Evolutionary conservation across 1,140 invertebrate genomes (phyloP).

Genomic region (Platyscapa corneri): DNA sequence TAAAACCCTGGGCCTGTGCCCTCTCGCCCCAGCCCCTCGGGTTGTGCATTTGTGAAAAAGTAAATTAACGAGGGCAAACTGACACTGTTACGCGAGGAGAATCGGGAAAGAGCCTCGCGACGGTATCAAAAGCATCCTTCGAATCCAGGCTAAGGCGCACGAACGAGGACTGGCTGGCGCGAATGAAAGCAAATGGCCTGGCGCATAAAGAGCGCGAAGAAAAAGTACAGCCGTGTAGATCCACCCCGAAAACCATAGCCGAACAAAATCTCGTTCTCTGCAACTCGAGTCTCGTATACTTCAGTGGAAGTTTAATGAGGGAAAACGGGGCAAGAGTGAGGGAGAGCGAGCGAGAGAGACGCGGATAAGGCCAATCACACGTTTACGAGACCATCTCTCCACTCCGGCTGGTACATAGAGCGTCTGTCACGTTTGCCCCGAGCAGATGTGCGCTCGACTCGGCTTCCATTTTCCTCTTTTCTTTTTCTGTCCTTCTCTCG

Average conservation of each 20-base stretch:
- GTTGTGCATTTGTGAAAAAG: not conserved
- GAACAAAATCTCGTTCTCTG: slow-evolving; percentile 16
- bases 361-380: slow-evolving; percentile 18
- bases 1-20: too few relatives aligned
- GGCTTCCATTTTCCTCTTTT: not conserved
- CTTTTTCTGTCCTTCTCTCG: not conserved
- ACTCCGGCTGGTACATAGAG: not conserved
- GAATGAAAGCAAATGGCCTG: not conserved
- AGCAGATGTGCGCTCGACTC: slow-evolving; percentile 12
- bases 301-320: slow-evolving; percentile 15
- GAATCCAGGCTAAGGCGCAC: not conserved
- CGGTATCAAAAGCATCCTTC: slow-evolving; percentile 9
- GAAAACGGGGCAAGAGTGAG: not conserved
- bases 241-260: slow-evolving; percentile 1
- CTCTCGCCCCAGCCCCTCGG: too few relatives aligned
- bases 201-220: not conserved
- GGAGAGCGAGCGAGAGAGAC: not conserved
- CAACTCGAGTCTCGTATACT: slow-evolving; percentile 10
- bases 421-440: slow-evolving; percentile 12
- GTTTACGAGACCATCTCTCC: slow-evolving; percentile 15
- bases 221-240: not conserved
- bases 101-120: not conserved
- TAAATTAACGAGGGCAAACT: not conserved
- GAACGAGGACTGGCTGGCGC: too few relatives aligned
- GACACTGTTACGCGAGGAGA: slow-evolving; percentile 21